phyloP scores from a whole-genome alignment of 2,113 vertebrate genomes.

The Salvelinus fontinalis region DNA sequence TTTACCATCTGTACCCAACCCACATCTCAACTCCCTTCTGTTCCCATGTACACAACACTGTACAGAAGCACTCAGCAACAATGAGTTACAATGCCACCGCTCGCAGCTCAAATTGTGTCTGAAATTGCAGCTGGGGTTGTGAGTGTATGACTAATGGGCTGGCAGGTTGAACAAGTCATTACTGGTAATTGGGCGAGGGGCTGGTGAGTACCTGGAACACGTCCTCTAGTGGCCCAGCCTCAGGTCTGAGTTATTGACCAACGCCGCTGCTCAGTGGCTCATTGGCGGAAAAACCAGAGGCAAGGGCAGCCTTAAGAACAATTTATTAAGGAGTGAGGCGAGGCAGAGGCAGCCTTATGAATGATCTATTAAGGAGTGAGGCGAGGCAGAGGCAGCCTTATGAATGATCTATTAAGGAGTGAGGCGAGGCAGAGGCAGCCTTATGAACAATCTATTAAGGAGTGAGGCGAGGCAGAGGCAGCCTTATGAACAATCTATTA shows the following conservation, averaged over 20 bases:
- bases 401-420: no score
- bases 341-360: no score
- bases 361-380: no score
- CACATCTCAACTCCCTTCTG: background rate
- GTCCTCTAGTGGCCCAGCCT: constrained; percentile 36
- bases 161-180: constrained; percentile 39
- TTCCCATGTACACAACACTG: background rate
- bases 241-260: constrained; percentile 34
- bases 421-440: no score
- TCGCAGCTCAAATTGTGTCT: constrained; percentile 10
- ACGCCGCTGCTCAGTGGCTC: constrained; percentile 2
- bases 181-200: constrained; percentile 42
- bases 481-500: constrained; percentile 9
- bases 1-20: background rate
- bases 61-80: background rate
- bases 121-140: constrained; percentile 13
- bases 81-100: background rate
- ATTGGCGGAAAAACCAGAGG: constrained; percentile 12
- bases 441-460: no score
- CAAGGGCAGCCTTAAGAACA: constrained; percentile 36
- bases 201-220: constrained; percentile 23
- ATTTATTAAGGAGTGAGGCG: constrained; percentile 28
- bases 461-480: constrained; percentile 12
- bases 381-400: no score
- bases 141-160: constrained; percentile 36